These are phyloP conservation scores for Melanostoma scalare DNA, from an alignment of 2,888 invertebrate species.

Conservation along the genomic window DNA sequence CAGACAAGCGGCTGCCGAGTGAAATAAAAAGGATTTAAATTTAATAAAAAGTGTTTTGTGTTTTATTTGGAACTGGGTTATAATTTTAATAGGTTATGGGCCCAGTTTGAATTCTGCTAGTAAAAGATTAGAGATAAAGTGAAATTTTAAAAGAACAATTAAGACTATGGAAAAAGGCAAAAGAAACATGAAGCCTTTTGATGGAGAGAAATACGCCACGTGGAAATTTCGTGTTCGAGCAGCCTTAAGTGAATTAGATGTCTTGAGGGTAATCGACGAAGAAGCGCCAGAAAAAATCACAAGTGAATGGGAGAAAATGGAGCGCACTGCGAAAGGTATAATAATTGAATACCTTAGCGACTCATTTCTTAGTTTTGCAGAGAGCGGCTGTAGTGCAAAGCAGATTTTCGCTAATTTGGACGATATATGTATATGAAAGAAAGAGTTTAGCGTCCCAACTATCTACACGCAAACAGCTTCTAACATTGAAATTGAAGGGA, in stretches of 20 bases:
- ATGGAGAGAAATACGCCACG: conserved; percentile 4
- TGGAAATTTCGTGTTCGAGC: conserved; percentile 1
- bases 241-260: background rate
- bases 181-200: conserved; percentile 3
- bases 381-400: background rate
- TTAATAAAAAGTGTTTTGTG: too few relatives aligned
- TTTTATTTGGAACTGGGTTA: too few relatives aligned
- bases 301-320: background rate
- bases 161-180: background rate
- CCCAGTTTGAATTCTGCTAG: too few relatives aligned
- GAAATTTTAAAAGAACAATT: too few relatives aligned
- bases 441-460: conserved; percentile 4
- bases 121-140: too few relatives aligned
- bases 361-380: conserved; percentile 11
- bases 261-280: too few relatives aligned
- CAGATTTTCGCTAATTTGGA: conserved; percentile 7
- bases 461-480: background rate
- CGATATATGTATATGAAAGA: background rate
- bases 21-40: too few relatives aligned
- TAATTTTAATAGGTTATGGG: too few relatives aligned
- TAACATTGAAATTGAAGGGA: conserved; percentile 6
- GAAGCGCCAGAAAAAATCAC: too few relatives aligned
- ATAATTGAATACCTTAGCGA: conserved; percentile 29
- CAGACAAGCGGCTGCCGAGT: too few relatives aligned
- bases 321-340: conserved; percentile 16